These are phyloP conservation scores for Glaucopsyche alexis DNA, from an alignment of 2,888 invertebrate species.

Conservation along the genomic window DNA sequence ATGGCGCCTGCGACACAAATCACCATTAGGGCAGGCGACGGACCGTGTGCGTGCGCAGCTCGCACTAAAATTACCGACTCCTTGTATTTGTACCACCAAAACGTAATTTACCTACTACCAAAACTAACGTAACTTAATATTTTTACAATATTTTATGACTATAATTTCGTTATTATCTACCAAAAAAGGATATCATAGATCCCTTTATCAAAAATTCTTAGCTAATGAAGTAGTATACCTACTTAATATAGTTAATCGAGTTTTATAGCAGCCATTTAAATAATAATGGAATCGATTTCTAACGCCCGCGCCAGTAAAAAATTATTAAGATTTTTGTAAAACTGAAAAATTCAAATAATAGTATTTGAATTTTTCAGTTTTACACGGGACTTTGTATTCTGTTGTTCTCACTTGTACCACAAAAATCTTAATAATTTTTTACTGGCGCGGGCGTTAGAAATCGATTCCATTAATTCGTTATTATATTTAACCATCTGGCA, in stretches of 20 bases:
- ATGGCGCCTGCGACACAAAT: constrained; percentile 71
- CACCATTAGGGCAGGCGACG: constrained; percentile 63
- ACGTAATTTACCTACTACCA: not conserved
- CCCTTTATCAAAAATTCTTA: too few species aligned
- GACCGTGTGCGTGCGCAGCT: constrained; percentile 48
- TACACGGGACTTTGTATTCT: too few species aligned
- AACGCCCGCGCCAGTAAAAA: not conserved
- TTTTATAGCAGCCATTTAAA: too few species aligned
- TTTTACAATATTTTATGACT: not conserved
- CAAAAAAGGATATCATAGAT: too few species aligned
- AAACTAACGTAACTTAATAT: not conserved
- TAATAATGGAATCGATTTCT: not conserved
- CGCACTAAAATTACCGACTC: constrained; percentile 33
- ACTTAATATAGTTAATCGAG: too few species aligned
- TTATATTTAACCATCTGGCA: constrained; percentile 13
- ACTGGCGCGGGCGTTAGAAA: not conserved
- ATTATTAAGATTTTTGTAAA: not conserved
- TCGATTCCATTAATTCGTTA: not conserved
- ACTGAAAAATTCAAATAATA: too few species aligned
- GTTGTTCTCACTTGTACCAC: too few species aligned
- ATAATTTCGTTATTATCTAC: too few species aligned
- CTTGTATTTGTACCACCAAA: not conserved
- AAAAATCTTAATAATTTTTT: not conserved
- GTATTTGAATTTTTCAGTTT: too few species aligned
- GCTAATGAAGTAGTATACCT: too few species aligned